Conservation (phyloP, 2,113 vertebrate genomes). For the Nestor notabilis region DNA sequence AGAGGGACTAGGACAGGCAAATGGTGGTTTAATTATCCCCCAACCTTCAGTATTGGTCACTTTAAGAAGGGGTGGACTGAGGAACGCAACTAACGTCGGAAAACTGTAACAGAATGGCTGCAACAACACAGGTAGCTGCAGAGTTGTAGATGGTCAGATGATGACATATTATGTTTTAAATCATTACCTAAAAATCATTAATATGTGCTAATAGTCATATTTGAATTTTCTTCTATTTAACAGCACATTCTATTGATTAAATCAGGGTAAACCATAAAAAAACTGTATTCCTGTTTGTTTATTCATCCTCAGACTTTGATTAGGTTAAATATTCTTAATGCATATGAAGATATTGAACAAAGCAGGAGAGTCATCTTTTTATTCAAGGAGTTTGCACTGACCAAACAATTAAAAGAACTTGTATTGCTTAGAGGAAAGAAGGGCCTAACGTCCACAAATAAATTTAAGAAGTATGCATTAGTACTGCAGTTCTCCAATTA, state of each 20-base stretch:
- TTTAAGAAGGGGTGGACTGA: neutral
- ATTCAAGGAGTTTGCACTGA: neutral
- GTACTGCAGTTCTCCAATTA: neutral
- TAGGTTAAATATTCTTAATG: neutral
- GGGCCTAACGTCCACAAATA: neutral
- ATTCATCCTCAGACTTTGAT: neutral
- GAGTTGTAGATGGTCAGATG: neutral
- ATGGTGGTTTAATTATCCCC: neutral
- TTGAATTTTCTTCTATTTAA: neutral
- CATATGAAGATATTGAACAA: neutral
- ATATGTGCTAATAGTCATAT: neutral
- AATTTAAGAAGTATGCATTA: neutral
- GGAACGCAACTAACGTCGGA: neutral
- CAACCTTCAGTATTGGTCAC: neutral
- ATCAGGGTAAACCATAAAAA: neutral
- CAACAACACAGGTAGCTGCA: neutral
- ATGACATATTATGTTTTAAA: neutral
- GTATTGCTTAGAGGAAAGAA: neutral
- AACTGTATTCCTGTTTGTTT: neutral
- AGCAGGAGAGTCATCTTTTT: neutral
- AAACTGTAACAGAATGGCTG: neutral
- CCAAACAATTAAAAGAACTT: neutral
- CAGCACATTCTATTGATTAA: neutral
- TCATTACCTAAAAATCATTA: neutral
- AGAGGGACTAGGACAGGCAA: neutral